phyloP scores from a whole-genome alignment of 2,113 vertebrate species.

The Corythaeola cristata region DNA sequence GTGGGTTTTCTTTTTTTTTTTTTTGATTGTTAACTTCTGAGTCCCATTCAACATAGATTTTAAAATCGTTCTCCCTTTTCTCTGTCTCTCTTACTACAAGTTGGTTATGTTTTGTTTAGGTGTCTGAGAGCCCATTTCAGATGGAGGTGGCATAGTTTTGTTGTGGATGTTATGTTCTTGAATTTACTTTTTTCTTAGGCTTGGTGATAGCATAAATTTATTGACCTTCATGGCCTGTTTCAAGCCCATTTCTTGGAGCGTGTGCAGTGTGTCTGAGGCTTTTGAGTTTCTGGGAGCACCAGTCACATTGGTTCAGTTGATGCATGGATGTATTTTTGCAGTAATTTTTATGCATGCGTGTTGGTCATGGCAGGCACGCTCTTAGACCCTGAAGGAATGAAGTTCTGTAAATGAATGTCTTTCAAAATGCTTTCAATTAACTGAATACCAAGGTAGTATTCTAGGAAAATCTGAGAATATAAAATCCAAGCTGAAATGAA shows the following conservation, averaged over 20 bases:
- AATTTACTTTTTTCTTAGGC: neutral
- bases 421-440: neutral
- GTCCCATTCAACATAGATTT: neutral
- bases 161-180: neutral
- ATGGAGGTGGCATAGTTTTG: neutral
- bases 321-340: neutral
- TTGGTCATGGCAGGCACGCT: neutral
- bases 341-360: neutral
- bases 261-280: neutral
- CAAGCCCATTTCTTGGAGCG: neutral
- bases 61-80: neutral
- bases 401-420: neutral
- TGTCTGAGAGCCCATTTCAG: neutral
- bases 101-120: neutral
- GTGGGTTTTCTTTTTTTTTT: neutral
- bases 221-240: neutral
- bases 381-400: neutral
- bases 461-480: neutral
- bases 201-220: neutral
- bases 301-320: neutral
- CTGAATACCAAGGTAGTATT: neutral
- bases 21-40: neutral
- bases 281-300: neutral
- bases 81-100: neutral
- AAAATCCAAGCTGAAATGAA: neutral